Evolutionary conservation across 2,888 invertebrate genomes (phyloP).

Genomic region (Merodon equestris): DNA sequence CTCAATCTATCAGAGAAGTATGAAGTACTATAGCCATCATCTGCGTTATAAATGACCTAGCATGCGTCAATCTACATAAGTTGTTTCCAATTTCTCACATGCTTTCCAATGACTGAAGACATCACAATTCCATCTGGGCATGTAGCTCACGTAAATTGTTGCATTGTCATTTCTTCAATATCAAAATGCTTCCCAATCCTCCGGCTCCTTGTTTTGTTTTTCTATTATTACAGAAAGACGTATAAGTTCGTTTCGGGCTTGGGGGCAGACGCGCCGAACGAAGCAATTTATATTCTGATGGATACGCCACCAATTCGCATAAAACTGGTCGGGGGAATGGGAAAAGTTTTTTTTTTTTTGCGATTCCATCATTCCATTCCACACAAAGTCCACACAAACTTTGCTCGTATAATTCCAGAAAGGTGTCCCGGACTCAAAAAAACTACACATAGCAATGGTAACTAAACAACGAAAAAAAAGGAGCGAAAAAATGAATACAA

Average conservation of each 20-base stretch:
- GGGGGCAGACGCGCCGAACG: conserved; percentile 69
- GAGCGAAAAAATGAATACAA: conserved; percentile 10
- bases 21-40: no score
- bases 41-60: no score
- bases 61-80: conserved; percentile 24
- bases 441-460: not conserved
- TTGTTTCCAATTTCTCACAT: no score
- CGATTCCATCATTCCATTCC: conserved; percentile 56
- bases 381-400: not conserved
- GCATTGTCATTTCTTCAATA: conserved; percentile 40
- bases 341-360: conserved; percentile 52
- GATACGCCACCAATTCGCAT: conserved; percentile 65
- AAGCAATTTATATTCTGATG: conserved; percentile 77
- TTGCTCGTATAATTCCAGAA: conserved; percentile 28
- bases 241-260: conserved; percentile 50
- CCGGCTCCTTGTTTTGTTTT: conserved; percentile 16
- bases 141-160: conserved; percentile 21
- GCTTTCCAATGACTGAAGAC: not conserved
- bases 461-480: not conserved
- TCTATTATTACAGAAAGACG: conserved; percentile 9
- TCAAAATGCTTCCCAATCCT: no score
- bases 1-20: no score
- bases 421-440: conserved; percentile 17
- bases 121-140: not conserved
- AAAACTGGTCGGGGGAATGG: conserved; percentile 57